Conservation (phyloP, 2,888 invertebrate species). For the Harpagoxenus sublaevis region DNA sequence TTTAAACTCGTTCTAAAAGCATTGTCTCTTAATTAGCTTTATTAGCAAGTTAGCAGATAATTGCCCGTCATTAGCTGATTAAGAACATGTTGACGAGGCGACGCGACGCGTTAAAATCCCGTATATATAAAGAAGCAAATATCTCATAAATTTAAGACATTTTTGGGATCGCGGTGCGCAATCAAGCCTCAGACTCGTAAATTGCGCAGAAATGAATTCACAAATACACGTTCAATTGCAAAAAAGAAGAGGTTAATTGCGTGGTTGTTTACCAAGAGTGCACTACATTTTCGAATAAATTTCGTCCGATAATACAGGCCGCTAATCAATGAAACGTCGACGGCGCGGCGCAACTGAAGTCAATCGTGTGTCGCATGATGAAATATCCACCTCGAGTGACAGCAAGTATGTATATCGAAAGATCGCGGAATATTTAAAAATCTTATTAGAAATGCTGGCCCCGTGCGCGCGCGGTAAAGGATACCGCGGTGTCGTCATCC, state of each 20-base stretch:
- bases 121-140: background rate
- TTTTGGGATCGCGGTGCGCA: background rate
- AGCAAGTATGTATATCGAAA: background rate
- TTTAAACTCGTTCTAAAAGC: background rate
- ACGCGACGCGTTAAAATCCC: background rate
- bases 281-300: conserved; percentile 23
- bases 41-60: background rate
- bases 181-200: background rate
- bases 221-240: conserved; percentile 11
- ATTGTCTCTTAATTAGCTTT: conserved; percentile 1
- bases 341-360: background rate
- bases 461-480: background rate
- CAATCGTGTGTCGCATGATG: conserved; percentile 21
- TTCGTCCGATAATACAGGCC: conserved; percentile 21
- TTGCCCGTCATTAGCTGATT: background rate
- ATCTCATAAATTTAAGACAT: background rate
- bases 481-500: conserved; percentile 23
- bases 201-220: conserved; percentile 13
- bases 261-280: conserved; percentile 5
- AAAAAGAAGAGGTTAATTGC: conserved; percentile 3
- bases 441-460: background rate
- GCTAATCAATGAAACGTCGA: conserved; percentile 42
- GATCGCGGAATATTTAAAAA: conserved; percentile 15
- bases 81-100: background rate
- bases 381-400: conserved; percentile 23